Conservation (phyloP, 2,797 vertebrate genomes). For the Nothura maculosa region DNA sequence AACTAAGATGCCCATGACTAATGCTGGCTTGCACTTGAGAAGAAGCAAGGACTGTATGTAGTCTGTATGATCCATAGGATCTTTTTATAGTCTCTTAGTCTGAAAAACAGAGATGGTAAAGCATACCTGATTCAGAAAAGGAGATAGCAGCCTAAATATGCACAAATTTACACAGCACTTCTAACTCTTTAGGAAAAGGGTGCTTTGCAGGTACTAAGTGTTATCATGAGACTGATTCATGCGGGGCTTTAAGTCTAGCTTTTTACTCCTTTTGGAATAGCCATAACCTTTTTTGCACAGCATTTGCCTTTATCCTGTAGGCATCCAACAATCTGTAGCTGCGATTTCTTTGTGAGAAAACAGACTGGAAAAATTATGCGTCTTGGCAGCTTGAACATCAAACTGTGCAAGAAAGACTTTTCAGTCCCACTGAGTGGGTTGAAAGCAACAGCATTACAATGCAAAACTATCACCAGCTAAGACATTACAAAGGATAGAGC, state of each 20-base stretch:
- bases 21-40: not conserved
- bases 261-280: not conserved
- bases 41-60: not conserved
- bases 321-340: conserved; percentile 8
- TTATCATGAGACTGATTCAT: not conserved
- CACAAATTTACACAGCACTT: not conserved
- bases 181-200: not conserved
- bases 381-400: conserved; percentile 48
- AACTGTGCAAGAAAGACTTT: conserved; percentile 57
- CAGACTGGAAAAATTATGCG: not conserved
- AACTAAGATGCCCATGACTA: not conserved
- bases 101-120: not conserved
- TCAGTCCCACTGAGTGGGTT: not conserved
- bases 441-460: conserved; percentile 5
- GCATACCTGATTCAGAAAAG: not conserved
- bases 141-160: not conserved
- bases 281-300: not conserved
- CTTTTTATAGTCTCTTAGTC: not conserved
- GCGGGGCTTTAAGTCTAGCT: not conserved
- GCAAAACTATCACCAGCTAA: not conserved
- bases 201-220: not conserved
- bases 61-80: not conserved
- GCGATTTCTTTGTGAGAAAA: conserved; percentile 42
- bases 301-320: conserved; percentile 4
- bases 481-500: conserved; percentile 10